Conservation (phyloP, 2,797 vertebrate species). For the Pagetopsis macropterus region DNA sequence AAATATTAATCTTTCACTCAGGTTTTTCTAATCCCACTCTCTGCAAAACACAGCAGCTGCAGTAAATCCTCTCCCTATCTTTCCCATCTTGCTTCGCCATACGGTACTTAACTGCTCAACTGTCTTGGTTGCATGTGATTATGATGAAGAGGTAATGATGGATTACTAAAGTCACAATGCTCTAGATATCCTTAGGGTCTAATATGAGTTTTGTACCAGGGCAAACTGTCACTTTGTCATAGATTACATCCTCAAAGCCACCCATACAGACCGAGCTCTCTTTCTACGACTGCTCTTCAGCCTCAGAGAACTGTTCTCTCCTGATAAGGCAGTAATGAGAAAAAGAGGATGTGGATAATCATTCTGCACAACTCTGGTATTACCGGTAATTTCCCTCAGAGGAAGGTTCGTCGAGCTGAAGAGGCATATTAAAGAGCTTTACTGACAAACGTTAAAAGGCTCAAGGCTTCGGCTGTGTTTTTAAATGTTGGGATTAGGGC, state of each 20-base stretch:
- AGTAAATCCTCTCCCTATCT: slow-evolving; percentile 53
- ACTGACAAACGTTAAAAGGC: slow-evolving; percentile 82
- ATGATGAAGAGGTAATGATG: slow-evolving; percentile 56
- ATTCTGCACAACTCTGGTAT: slow-evolving; percentile 74
- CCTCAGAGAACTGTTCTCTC: slow-evolving; percentile 71
- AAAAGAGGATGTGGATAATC: slow-evolving; percentile 78
- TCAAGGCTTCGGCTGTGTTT: slow-evolving; percentile 70
- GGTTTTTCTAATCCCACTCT: slow-evolving; percentile 21
- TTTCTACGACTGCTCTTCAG: slow-evolving; percentile 74
- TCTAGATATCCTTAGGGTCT: slow-evolving; percentile 48
- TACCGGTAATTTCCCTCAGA: slow-evolving; percentile 82
- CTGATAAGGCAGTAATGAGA: slow-evolving; percentile 80
- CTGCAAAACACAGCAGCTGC: slow-evolving; percentile 24
- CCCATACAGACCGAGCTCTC: slow-evolving; percentile 42
- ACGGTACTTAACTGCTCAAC: slow-evolving; percentile 44
- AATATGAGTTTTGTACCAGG: slow-evolving; percentile 60
- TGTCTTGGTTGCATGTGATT: slow-evolving; percentile 55
- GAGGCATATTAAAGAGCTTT: slow-evolving; percentile 82
- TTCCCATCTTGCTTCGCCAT: slow-evolving; percentile 41
- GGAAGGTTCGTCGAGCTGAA: slow-evolving; percentile 74
- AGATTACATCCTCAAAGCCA: slow-evolving; percentile 77
- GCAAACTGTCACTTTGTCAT: slow-evolving; percentile 70
- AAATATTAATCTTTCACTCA: slow-evolving; percentile 4
- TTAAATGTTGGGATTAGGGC: slow-evolving; percentile 66
- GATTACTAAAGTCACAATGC: slow-evolving; percentile 63